Evolutionary conservation across 2,797 vertebrate species (phyloP), one percentile per base, ranked within the genome.

Genomic region (Chiloscyllium punctatum): DNA sequence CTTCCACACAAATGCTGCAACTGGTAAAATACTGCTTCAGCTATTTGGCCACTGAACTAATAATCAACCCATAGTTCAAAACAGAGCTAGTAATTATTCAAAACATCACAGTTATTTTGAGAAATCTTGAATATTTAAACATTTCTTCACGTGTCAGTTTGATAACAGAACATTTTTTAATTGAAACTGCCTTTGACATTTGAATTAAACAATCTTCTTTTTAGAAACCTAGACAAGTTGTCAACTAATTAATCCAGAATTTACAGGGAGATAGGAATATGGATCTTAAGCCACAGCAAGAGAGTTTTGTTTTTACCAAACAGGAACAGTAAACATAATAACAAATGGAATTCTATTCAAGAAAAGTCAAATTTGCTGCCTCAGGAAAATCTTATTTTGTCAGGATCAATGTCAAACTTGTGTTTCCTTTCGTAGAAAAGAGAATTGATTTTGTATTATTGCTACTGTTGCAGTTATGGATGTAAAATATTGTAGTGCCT

Each of bases 321-420:
- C 57, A 23, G 7, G 66, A 92, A 42, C n/a, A 25, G 62, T 92
- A 62, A n/a, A 42, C 37, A n/a, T 7, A 4, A 25, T 66, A n/a
- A 66, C 33, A 69, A 92, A 42, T 92, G 90, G 62, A 92, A 92
- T 92, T 92, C 66, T 69, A 9, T 69, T 69, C 11, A n/a, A 92
- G 62, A 42, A 69, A 69, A 69, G 66, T 92, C 90, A 69, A 69
- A 42, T 66, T 92, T 92, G 87, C 87, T 90, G 53, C 27, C 53
- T 90, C 87, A 66, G 53, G 13, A 16, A 90, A 90, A 62, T 11
- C 90, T 42, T 42, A 69, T n/a, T 91, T 66, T 37, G 57, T 66
- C n/a, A 68, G 8, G 23, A 92, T 69, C 90, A 92, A 42, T 42
- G 8, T 92, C 48, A 92, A 92, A 92, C 18, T 25, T 66, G 9